Evolutionary conservation across 1,140 invertebrate species (phyloP).

Genomic region (Ephestia elutella): DNA sequence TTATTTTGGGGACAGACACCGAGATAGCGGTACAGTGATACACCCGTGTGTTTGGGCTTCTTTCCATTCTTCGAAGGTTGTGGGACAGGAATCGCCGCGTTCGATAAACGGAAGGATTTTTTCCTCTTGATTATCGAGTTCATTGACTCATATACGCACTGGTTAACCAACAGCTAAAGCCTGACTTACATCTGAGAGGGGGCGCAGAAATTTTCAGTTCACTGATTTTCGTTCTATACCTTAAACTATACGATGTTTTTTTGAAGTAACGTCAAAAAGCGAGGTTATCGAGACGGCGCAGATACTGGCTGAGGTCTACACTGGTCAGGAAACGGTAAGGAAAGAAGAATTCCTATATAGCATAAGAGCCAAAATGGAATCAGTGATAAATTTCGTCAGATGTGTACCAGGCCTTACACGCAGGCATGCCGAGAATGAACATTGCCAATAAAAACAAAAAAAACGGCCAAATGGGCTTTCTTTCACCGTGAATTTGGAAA

Average conservation of each 20-base stretch:
- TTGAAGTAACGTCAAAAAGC: too few species aligned
- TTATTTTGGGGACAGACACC: slow-evolving; percentile 42
- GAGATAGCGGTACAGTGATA: slow-evolving; percentile 52
- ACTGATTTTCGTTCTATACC: too few species aligned
- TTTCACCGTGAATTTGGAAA: background rate
- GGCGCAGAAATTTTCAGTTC: background rate
- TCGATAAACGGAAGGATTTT: slow-evolving; percentile 44
- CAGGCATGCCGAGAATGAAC: slow-evolving; percentile 6
- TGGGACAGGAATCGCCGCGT: slow-evolving; percentile 49
- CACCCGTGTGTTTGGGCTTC: slow-evolving; percentile 27
- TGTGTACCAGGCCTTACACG: slow-evolving; percentile 13
- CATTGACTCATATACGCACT: slow-evolving; percentile 29
- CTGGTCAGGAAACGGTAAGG: too few species aligned
- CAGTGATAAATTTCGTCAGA: background rate
- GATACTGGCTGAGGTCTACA: too few species aligned
- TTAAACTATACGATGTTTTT: too few species aligned
- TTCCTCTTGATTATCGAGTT: slow-evolving; percentile 39
- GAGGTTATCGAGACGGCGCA: too few species aligned
- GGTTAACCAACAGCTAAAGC: background rate
- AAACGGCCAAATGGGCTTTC: slow-evolving; percentile 3
- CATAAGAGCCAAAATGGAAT: background rate
- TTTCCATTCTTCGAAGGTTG: slow-evolving; percentile 53
- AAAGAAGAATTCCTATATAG: too few species aligned
- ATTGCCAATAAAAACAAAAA: slow-evolving; percentile 18
- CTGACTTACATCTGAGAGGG: background rate